Evolutionary conservation across 2,888 invertebrate species (phyloP).

Genomic region (Altica lythri): DNA sequence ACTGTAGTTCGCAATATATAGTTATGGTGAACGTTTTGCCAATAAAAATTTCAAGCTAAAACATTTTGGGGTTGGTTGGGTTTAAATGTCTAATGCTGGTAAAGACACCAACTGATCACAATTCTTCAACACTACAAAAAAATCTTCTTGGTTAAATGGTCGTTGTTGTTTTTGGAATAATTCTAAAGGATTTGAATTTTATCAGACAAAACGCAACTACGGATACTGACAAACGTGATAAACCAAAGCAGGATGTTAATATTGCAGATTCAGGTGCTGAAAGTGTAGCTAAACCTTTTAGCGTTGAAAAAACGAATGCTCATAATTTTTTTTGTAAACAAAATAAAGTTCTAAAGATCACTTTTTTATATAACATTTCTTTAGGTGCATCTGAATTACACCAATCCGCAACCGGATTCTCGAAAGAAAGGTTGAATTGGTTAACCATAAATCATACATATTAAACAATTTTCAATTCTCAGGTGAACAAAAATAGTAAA

Average conservation of each 20-base stretch:
- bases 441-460: no score
- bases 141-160: conserved; percentile 89
- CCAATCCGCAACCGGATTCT: no score
- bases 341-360: conserved; percentile 6
- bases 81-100: conserved; percentile 98
- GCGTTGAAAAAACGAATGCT: conserved; percentile 84
- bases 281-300: conserved; percentile 76
- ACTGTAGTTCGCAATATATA: conserved; percentile 91
- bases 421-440: no score
- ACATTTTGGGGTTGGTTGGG: conserved; percentile 96
- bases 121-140: conserved; percentile 92
- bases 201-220: conserved; percentile 81
- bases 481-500: no score
- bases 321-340: conserved; percentile 51
- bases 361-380: conserved; percentile 6
- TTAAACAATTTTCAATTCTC: no score
- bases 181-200: conserved; percentile 83
- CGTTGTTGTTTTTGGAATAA: conserved; percentile 96
- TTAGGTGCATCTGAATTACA: no score
- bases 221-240: conserved; percentile 65
- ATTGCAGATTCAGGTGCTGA: conserved; percentile 82
- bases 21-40: conserved; percentile 86
- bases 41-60: conserved; percentile 98
- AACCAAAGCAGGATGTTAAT: conserved; percentile 79
- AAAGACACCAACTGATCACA: conserved; percentile 98